These are phyloP conservation scores for Patagioenas fasciata DNA, from an alignment of 2,113 vertebrate species.

Conservation along the genomic window DNA sequence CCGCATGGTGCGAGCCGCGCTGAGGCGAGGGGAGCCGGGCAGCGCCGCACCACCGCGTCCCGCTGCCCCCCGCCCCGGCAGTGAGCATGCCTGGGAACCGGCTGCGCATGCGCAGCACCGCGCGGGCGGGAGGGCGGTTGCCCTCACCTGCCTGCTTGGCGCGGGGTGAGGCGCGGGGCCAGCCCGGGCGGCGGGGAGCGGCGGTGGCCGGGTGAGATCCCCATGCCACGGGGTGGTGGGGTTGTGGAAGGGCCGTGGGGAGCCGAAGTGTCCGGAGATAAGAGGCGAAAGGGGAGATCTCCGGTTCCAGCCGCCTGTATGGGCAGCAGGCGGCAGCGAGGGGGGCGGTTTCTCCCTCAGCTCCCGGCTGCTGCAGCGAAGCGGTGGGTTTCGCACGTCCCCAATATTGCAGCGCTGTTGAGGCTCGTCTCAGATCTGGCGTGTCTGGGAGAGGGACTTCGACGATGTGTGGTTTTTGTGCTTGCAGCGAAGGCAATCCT, in stretches of 20 bases:
- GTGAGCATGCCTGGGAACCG: constrained; percentile 50
- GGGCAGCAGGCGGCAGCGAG: background rate
- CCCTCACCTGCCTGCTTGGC: background rate
- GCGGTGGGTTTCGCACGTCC: background rate
- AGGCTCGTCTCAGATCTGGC: background rate
- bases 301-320: accelerated
- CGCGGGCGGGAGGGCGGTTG: background rate
- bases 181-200: accelerated
- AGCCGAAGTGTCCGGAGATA: background rate
- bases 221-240: accelerated
- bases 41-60: background rate
- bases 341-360: background rate
- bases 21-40: background rate
- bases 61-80: background rate
- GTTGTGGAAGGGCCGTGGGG: background rate
- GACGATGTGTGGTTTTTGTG: background rate
- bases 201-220: accelerated
- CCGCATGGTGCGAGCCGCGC: constrained; percentile 62
- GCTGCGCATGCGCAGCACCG: constrained; percentile 24
- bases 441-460: background rate
- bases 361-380: background rate
- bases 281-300: background rate
- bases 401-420: accelerated
- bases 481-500: background rate
- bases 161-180: background rate